Conservation (phyloP, 2,797 vertebrate genomes). For the Tenualosa ilisha region DNA sequence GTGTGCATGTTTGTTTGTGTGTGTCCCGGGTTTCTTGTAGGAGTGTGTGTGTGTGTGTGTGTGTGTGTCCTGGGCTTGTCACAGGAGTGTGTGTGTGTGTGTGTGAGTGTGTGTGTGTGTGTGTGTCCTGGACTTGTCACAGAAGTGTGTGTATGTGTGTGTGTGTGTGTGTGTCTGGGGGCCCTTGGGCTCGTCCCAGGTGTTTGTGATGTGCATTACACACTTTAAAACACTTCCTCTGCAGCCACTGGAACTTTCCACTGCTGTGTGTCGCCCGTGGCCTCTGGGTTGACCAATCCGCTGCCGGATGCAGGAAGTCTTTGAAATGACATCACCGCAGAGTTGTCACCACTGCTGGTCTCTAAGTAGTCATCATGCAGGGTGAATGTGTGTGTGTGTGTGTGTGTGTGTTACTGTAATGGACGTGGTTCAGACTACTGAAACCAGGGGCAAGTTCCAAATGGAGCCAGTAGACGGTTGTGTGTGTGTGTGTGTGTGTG, state of each 20-base stretch:
- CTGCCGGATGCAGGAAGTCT: slow-evolving; percentile 28
- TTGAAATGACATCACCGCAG: slow-evolving; percentile 4
- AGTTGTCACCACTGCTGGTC: neutral
- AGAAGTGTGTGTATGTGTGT: no score
- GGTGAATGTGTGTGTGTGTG: neutral
- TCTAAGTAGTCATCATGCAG: neutral
- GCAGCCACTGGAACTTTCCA: slow-evolving; percentile 75
- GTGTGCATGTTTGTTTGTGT: slow-evolving; percentile 38
- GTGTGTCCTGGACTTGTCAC: no score
- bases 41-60: no score
- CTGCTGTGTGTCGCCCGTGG: slow-evolving; percentile 52
- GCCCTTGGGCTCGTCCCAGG: neutral
- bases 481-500: no score
- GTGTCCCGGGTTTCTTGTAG: no score
- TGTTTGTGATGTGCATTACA: slow-evolving; percentile 36
- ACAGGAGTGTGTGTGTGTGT: no score
- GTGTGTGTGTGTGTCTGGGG: no score
- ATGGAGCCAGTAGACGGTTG: no score
- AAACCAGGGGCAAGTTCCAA: no score
- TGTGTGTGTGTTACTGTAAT: neutral
- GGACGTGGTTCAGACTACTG: neutral
- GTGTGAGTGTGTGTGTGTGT: no score
- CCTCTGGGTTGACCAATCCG: slow-evolving; percentile 26
- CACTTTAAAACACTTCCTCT: slow-evolving; percentile 61
- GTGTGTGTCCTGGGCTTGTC: no score